Base-by-base conservation (phyloP, 2,797 vertebrate species). In the Rachycentron canadum region DNA sequence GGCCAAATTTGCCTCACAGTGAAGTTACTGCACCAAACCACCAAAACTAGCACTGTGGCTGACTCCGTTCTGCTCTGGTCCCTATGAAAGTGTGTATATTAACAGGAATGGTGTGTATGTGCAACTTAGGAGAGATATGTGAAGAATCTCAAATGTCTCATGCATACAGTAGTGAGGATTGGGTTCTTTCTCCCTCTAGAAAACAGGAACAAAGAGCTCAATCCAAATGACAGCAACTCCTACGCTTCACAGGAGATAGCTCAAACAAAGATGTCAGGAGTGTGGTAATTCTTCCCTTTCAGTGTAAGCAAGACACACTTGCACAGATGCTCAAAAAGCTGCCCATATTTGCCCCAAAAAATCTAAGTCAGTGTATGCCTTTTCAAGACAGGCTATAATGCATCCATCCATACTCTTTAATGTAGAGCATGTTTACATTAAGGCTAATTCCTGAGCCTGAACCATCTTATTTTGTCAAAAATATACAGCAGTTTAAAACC, bases 361-460 rank as follows among this genome's bases (percentile, higher is more conserved):
- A 90, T 83, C 36, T 86, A 73, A 84, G 84, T 81, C 76, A 86
- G 40, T 7, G 30, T 7, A 57, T 64, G 43, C 30, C 41, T 82
- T 81, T 83, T 68, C 3, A 67, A 78, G 60, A 74, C 34, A 43
- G 7, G n/a, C 21, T 66, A 69, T 69, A 71, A 3, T 82, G 26
- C 69, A 43, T 56, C 56, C 40, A 74, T 5, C 30, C 28, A 63
- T 61, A 28, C 13, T 69, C n/a, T 52, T 23, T 7, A 73, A 64
- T 70, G 34, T 45, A 28, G 36, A n/a, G 2, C 26, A n/a, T 17
- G 16, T 76, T 7, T 59, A 23, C 25, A 68, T 67, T 4, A 28
- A 45, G 43, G 28, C 19, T 52, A 8, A 71, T 67, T 40, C 38
- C 7, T 38, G 47, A 53, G 65, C 17, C 52, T 38, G 3, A 56